Conservation (phyloP, 1,140 invertebrate genomes). For the Nasonia giraulti region DNA sequence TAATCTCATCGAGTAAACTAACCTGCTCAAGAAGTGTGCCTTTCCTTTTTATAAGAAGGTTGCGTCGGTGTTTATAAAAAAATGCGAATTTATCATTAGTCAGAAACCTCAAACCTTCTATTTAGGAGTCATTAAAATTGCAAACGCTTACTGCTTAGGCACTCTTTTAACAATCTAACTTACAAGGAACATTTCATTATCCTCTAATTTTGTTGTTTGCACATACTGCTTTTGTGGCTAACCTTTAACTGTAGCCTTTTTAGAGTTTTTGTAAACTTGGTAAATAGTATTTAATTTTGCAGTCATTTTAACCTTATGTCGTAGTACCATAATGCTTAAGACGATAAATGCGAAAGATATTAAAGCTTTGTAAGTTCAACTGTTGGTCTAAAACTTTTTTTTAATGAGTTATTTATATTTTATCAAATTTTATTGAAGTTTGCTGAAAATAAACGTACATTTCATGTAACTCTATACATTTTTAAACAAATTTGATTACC, state of each 20-base stretch:
- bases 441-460: too few relatives aligned
- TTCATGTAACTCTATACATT: too few relatives aligned
- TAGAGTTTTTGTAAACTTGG: too few relatives aligned
- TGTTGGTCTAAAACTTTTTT: too few relatives aligned
- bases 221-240: slow-evolving; percentile 1
- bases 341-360: neutral
- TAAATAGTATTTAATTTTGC: too few relatives aligned
- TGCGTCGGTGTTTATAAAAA: neutral
- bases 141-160: slow-evolving; percentile 8
- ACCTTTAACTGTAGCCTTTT: too few relatives aligned
- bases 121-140: neutral
- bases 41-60: slow-evolving; percentile 59
- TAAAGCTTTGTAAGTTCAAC: too few relatives aligned
- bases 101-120: neutral
- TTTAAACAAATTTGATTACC: too few relatives aligned
- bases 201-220: neutral
- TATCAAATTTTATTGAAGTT: too few relatives aligned
- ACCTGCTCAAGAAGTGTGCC: slow-evolving; percentile 18
- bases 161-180: slow-evolving; percentile 2
- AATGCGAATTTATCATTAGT: neutral
- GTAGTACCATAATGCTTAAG: neutral
- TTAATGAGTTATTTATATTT: too few relatives aligned
- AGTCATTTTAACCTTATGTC: too few relatives aligned
- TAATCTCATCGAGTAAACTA: slow-evolving; percentile 56
- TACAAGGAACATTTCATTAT: neutral